Conservation (phyloP, 64 coral and sea anemone genomes). For the Anthopleura sola region DNA sequence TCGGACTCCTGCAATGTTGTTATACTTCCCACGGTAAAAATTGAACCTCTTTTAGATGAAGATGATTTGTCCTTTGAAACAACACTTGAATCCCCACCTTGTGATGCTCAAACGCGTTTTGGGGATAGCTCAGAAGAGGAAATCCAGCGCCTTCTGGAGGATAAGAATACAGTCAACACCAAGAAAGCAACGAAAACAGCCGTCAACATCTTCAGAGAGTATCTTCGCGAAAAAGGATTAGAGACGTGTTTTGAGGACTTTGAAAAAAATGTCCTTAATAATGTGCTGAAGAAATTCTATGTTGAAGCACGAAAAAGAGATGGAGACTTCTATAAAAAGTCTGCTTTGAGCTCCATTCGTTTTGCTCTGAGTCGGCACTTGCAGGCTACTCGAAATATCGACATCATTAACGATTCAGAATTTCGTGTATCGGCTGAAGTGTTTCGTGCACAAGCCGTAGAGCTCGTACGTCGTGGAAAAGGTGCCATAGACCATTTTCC, state of each 20-base stretch:
- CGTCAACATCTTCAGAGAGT: constrained; percentile 80
- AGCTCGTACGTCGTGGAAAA: constrained; percentile 79
- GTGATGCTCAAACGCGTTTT: constrained; percentile 56
- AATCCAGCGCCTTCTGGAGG: constrained; percentile 77
- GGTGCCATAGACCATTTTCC: constrained; percentile 53
- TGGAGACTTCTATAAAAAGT: constrained; percentile 90
- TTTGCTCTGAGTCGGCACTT: constrained; percentile 86
- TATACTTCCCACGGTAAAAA: constrained; percentile 51
- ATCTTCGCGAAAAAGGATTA: constrained; percentile 79
- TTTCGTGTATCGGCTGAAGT: constrained; percentile 88
- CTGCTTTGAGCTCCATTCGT: constrained; percentile 67
- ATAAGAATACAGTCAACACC: constrained; percentile 68
- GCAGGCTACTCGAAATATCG: constrained; percentile 77
- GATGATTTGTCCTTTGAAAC: constrained; percentile 29
- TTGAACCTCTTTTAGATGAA: constrained; percentile 34
- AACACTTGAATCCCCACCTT: constrained; percentile 39
- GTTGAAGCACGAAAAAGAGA: constrained; percentile 89
- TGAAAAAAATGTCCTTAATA: constrained; percentile 58
- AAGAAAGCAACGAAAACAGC: constrained; percentile 78
- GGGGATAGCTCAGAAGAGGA: constrained; percentile 83
- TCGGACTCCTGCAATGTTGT: constrained; percentile 41
- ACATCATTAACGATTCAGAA: constrained; percentile 84
- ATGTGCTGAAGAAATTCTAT: constrained; percentile 82
- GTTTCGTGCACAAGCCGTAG: constrained; percentile 83
- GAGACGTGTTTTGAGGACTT: constrained; percentile 71